A percentile compares a stretch with the other conserved stretches of the same genome.
Conservation (phyloP, 2,888 invertebrate genomes). For the Nebria salina region DNA sequence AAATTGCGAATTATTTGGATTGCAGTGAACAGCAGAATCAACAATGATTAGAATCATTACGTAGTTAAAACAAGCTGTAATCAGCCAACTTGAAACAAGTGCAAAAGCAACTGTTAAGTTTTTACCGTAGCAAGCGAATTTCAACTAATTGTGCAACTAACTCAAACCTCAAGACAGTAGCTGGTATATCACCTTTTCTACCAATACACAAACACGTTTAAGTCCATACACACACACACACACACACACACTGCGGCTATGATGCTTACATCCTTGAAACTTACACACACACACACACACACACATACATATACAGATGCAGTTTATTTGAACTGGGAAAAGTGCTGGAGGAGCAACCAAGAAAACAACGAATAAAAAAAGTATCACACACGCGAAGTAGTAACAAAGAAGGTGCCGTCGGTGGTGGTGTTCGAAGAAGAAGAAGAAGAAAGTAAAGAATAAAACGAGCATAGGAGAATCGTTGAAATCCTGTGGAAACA, state of each 20-base stretch:
- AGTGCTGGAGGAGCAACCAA: slow-evolving; percentile 5
- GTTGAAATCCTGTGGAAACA: slow-evolving; percentile 12
- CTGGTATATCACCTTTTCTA: not conserved
- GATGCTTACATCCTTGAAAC: slow-evolving; percentile 9
- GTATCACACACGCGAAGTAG: slow-evolving; percentile 31
- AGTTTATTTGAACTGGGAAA: slow-evolving; percentile 10
- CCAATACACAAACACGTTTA: not conserved
- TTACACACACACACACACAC: not conserved
- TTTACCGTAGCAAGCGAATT: not conserved
- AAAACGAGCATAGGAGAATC: not conserved
- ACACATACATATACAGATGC: not conserved
- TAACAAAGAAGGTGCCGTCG: slow-evolving; percentile 16
- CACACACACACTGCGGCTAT: slow-evolving; percentile 10
- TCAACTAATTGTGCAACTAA: slow-evolving; percentile 1
- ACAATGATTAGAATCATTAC: not conserved
- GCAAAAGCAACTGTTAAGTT: not conserved
- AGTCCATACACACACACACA: not conserved
- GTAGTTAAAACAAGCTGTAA: not conserved
- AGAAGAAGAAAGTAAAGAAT: slow-evolving; percentile 8
- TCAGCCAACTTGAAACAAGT: not conserved
- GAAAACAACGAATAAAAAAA: slow-evolving; percentile 23
- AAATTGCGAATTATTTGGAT: not conserved
- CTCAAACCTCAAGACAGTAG: slow-evolving; percentile 1
- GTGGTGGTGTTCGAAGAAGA: slow-evolving; percentile 7
- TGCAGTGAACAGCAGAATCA: not conserved